Evolutionary conservation across 2,888 invertebrate species (phyloP), one percentile per base, ranked within the genome.

Genomic region (Lottia gigantea): DNA sequence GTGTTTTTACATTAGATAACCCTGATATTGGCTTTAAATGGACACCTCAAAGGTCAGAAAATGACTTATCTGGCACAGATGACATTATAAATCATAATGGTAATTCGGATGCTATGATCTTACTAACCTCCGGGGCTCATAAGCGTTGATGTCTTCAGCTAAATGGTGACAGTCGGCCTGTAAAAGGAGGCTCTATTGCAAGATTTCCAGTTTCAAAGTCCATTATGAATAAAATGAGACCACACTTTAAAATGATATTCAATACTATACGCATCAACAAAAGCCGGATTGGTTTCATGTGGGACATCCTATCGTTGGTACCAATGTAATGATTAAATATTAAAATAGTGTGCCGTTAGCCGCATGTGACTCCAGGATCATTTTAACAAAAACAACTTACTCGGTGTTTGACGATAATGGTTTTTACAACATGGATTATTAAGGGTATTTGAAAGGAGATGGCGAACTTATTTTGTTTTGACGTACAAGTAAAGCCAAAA

Each of bases 381-480:
- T 40, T 40, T 40, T 40, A 6, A 8, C 7, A 8, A 40, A 40
- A 8, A 40, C 40, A 23, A 71, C 67, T 15, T 45, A 61, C n/a
- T 55, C 62, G 0, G 64, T n/a, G 49, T 67, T 67, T 55, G 67
- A 66, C 15, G 40, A 63, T 6, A 63, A 71, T 55, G 71, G 71
- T 15, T 71, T 26, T 19, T 64, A 63, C 55, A 62, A 64, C 46
- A 71, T 67, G 4, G 61, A 62, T 8, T 67, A 71, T 66, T 23
- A 63, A 8, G 71, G 71, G 0, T 23, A 31, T 15, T 25, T 67
- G 15, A 47, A 55, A 14, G 25, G 45, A 23, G 46, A 62, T 16
- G 71, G 67, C 12, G 67, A 67, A 16, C 67, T 71, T 15, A 26
- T 64, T 40, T 62, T 55, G 1, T 46, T 45, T 3, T 67, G 71